Base-by-base conservation (phyloP, 2,888 invertebrate genomes). In the Danaus chrysippus region DNA sequence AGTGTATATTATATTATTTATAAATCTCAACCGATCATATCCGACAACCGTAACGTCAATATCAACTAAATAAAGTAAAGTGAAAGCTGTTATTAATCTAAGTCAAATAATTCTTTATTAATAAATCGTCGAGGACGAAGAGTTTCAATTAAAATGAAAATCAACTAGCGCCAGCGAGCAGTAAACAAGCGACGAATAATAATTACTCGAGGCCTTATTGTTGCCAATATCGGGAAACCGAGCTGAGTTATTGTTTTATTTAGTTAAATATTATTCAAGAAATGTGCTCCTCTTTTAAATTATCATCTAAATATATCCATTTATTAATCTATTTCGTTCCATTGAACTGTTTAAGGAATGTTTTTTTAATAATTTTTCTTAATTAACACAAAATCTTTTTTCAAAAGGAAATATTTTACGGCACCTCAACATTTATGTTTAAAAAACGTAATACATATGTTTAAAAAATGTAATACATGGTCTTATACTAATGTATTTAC, bases 91-190 rank as follows among this genome's bases (percentile, higher is more conserved):
- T 77, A 82, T 83, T 79, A 83, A 83, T 83, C 81, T 77, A 73
- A 79, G 76, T 82, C 79, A 80, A 82, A 81, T 81, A 75, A 80
- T 81, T 82, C 68, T 78, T 74, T 79, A 82, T 80, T 79, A 80
- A 81, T 82, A 81, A 81, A 79, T 80, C 75, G 62, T 56, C 56
- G 42, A 11, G 46, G 49, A 53, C 42, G 64, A 64, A 64, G 64
- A 59, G 64, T 64, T 64, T 64, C 64, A 64, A 64, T 64, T 64
- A 59, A 64, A 64, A 64, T 64, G 64, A 56, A 64, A 64, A 64
- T 64, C 56, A 56, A 56, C 56, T 60, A 49, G 62, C 58, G 61
- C 62, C 61, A n/a, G 54, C 23, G 23, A 34, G 23, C 43, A 17
- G 60, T 49, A 60, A 46, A 34, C 57, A 42, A 54, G 57, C 46